These are phyloP conservation scores for Crocuta crocuta DNA, from an alignment of 2,113 vertebrate genomes.

Conservation along the genomic window DNA sequence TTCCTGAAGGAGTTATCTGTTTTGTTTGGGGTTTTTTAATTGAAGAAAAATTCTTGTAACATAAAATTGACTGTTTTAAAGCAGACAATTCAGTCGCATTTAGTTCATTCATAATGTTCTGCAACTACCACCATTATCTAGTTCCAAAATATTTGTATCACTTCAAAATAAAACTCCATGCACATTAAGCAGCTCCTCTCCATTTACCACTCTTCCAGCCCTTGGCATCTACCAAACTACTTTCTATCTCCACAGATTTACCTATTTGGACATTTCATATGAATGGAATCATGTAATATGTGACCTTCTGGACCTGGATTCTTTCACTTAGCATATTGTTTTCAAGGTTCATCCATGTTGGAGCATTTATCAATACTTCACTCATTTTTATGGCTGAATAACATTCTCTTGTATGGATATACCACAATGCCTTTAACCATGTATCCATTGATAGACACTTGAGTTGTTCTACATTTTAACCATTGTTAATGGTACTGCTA, in stretches of 20 bases:
- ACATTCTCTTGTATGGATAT: not conserved
- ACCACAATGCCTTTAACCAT: not conserved
- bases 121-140: not conserved
- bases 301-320: not conserved
- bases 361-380: not conserved
- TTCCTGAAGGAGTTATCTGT: not conserved
- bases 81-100: not conserved
- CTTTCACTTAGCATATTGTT: not conserved
- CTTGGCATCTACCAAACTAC: not conserved
- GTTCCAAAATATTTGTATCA: not conserved
- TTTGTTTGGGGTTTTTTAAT: not conserved
- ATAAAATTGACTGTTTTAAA: not conserved
- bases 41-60: not conserved
- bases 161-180: slow-evolving; percentile 1
- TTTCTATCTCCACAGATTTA: not conserved
- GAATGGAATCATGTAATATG: not conserved
- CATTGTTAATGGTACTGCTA: not conserved
- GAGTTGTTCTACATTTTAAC: not conserved
- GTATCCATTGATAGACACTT: not conserved
- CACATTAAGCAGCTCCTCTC: not conserved
- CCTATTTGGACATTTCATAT: not conserved
- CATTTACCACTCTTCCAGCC: not conserved
- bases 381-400: not conserved
- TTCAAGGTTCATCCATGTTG: not conserved
- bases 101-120: not conserved